phyloP scores from a whole-genome alignment of 2,797 vertebrate species.

The Dendrocincla tyrannina region DNA sequence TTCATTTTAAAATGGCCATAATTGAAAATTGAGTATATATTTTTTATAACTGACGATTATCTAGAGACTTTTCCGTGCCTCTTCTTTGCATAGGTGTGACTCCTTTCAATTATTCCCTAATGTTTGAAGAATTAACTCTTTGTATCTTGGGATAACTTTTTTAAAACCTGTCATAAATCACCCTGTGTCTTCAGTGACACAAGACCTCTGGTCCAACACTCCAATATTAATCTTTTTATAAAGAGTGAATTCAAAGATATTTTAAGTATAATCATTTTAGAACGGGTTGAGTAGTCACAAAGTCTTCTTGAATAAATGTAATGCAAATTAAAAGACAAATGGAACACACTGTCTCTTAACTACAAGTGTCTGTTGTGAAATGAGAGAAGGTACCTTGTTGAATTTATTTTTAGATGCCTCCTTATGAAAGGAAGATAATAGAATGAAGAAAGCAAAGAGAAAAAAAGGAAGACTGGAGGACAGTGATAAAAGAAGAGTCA shows the following conservation, averaged over 20 bases:
- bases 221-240: not conserved
- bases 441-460: not conserved
- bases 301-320: not conserved
- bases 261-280: not conserved
- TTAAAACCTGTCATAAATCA: not conserved
- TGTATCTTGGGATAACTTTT: not conserved
- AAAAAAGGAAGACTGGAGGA: not conserved
- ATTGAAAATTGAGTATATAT: not conserved
- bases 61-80: not conserved
- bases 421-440: not conserved
- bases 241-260: not conserved
- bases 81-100: not conserved
- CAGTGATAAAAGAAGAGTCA: not conserved
- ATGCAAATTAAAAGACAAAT: not conserved
- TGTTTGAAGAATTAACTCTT: not conserved
- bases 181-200: not conserved
- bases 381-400: not conserved
- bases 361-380: not conserved
- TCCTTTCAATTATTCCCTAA: not conserved
- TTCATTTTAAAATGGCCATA: not conserved
- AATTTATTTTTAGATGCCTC: not conserved
- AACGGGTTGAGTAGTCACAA: not conserved
- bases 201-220: not conserved
- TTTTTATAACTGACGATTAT: not conserved
- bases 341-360: not conserved